A percentile compares a stretch with the other conserved stretches of the same genome.
phyloP scores from a whole-genome alignment of 92 coral and sea anemone species.

The Pocillopora meandrina region DNA sequence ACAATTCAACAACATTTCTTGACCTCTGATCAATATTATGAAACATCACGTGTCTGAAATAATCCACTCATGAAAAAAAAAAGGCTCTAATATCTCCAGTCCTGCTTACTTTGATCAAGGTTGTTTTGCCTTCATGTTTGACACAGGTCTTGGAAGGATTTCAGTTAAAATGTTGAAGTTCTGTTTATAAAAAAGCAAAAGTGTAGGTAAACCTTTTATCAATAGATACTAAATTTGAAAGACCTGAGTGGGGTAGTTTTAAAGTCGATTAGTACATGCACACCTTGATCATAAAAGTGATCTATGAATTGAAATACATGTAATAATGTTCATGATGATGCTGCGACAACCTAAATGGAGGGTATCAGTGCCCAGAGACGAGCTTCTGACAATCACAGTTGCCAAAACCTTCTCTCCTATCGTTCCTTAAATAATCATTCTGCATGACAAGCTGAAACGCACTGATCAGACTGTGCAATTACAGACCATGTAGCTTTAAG shows the following conservation, averaged over 20 bases:
- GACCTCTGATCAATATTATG: neutral
- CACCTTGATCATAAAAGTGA: too few species aligned
- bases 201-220: neutral
- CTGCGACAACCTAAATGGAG: too few species aligned
- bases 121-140: slow-evolving; percentile 78
- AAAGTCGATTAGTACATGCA: too few species aligned
- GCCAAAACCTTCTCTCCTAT: too few species aligned
- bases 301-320: too few species aligned
- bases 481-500: neutral
- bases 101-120: slow-evolving; percentile 22
- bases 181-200: slow-evolving; percentile 43
- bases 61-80: neutral
- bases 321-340: too few species aligned
- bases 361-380: too few species aligned
- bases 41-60: neutral
- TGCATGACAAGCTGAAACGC: neutral
- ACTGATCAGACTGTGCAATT: neutral
- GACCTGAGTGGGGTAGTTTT: too few species aligned
- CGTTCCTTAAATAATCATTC: too few species aligned
- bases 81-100: neutral
- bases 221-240: too few species aligned
- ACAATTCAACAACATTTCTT: neutral
- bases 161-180: slow-evolving; percentile 87
- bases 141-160: slow-evolving; percentile 83
- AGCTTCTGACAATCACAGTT: too few species aligned